Evolutionary conservation across 1,140 invertebrate genomes (phyloP).

Genomic region (Drosophila grimshawi): DNA sequence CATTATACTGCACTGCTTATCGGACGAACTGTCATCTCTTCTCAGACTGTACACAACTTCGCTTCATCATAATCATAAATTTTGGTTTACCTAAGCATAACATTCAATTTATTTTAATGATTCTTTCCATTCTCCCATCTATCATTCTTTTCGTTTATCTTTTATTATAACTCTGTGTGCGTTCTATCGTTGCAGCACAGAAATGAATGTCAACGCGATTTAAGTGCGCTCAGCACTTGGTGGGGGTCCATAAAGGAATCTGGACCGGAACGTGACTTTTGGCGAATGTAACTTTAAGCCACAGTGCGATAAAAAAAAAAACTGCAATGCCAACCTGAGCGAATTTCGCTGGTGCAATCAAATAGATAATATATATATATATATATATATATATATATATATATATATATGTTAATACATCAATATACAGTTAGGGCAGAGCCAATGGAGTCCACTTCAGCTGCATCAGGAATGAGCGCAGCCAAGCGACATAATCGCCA

Average conservation of each 20-base stretch:
- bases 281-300: conserved; percentile 67
- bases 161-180: not conserved
- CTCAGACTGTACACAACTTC: not conserved
- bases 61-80: conserved; percentile 10
- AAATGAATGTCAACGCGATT: conserved; percentile 56
- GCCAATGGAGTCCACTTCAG: conserved; percentile 45
- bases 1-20: not conserved
- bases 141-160: not conserved
- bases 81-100: conserved; percentile 23
- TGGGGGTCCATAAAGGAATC: conserved; percentile 58
- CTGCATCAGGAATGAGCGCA: conserved; percentile 37
- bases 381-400: conserved; percentile 23
- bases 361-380: conserved; percentile 53
- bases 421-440: not conserved
- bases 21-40: not conserved
- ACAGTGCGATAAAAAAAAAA: conserved; percentile 62
- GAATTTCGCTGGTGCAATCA: conserved; percentile 58
- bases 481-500: conserved; percentile 31
- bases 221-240: conserved; percentile 44
- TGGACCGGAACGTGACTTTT: conserved; percentile 73
- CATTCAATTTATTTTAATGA: conserved; percentile 51
- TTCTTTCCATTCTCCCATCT: conserved; percentile 7
- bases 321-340: conserved; percentile 72
- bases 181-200: conserved; percentile 28
- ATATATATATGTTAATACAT: not conserved